Evolutionary conservation across 2,888 invertebrate genomes (phyloP).

Genomic region (Sepiola atlantica): DNA sequence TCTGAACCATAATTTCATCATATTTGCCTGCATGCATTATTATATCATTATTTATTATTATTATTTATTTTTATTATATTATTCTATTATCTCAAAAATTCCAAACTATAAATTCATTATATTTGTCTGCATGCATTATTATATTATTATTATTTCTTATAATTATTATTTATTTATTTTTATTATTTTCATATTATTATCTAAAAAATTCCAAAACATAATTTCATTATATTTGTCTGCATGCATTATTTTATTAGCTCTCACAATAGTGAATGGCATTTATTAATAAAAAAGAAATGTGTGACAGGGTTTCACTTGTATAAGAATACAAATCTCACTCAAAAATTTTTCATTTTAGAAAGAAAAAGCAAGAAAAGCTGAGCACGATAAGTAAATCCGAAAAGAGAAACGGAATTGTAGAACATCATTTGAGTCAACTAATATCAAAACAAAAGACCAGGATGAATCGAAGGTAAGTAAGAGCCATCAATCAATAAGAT

Average conservation of each 20-base stretch:
- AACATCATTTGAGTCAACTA: neutral
- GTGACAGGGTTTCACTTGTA: neutral
- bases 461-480: neutral
- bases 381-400: neutral
- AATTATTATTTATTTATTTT: too few species aligned
- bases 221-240: too few species aligned
- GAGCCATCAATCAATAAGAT: neutral
- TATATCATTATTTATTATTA: too few species aligned
- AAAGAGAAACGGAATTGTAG: neutral
- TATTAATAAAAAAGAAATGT: neutral
- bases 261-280: neutral
- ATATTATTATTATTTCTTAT: too few species aligned
- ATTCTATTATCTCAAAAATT: too few species aligned
- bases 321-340: neutral
- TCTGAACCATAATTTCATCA: too few species aligned
- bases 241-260: neutral
- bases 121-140: too few species aligned
- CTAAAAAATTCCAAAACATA: too few species aligned
- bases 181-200: too few species aligned
- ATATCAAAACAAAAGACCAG: neutral
- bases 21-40: too few species aligned
- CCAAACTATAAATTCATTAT: too few species aligned
- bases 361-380: neutral
- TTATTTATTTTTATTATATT: too few species aligned
- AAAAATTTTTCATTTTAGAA: neutral